Evolutionary conservation across 2,888 invertebrate genomes (phyloP).

Genomic region (Kryphioiulus occultus): DNA sequence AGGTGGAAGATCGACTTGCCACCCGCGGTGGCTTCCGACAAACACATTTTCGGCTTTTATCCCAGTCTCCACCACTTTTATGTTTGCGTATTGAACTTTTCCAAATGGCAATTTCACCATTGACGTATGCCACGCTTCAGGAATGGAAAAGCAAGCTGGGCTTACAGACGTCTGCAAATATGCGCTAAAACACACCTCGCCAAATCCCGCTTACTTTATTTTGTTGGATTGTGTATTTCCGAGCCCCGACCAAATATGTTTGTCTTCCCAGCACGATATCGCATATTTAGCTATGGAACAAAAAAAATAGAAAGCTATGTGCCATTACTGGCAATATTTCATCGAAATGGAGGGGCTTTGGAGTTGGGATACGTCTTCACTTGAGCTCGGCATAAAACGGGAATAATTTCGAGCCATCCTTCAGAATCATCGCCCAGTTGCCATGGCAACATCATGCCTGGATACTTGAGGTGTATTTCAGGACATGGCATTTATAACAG

Average conservation of each 20-base stretch:
- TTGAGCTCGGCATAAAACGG: constrained; percentile 21
- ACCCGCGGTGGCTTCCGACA: background rate
- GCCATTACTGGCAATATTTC: constrained; percentile 37
- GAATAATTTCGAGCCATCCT: constrained; percentile 39
- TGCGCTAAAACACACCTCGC: constrained; percentile 21
- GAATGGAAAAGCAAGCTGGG: background rate
- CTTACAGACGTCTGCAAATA: background rate
- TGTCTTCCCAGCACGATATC: background rate
- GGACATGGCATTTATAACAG: constrained; percentile 9
- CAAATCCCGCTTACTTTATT: constrained; percentile 32
- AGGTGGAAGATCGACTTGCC: background rate
- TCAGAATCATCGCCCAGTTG: constrained; percentile 15
- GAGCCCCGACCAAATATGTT: background rate
- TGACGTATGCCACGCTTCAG: background rate
- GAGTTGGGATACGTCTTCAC: constrained; percentile 36
- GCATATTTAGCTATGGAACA: background rate
- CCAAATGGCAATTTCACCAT: background rate
- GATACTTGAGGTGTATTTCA: constrained; percentile 36
- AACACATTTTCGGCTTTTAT: background rate
- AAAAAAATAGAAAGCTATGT: background rate
- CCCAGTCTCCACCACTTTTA: background rate
- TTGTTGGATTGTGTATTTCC: constrained; percentile 40
- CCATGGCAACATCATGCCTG: constrained; percentile 11
- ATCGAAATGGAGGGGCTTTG: constrained; percentile 25
- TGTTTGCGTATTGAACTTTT: background rate